Percentiles rank a stretch among this genome's conserved stretches.
Conservation (phyloP, 92 coral and sea anemone species). For the Siderastrea radians region DNA sequence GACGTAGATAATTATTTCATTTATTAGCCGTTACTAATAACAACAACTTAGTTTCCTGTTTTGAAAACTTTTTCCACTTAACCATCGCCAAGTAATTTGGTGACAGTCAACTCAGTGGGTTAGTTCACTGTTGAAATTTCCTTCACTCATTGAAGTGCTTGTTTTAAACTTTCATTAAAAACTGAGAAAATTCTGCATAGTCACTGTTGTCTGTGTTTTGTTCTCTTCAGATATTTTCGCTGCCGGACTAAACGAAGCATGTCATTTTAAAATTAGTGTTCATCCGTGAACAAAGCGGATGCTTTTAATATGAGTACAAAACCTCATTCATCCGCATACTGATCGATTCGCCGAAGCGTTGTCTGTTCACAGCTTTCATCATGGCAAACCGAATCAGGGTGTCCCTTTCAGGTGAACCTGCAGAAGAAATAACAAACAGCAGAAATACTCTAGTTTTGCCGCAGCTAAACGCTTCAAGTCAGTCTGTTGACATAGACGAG, state of each 20-base stretch:
- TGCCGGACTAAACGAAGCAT: background rate
- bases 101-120: no score
- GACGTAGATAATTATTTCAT: no score
- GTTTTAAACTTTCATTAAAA: no score
- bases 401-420: background rate
- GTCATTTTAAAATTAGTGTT: background rate
- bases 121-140: no score
- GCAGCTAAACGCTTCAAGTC: background rate
- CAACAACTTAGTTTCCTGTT: no score
- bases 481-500: conserved; percentile 8
- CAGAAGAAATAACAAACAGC: background rate
- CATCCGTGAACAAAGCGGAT: background rate
- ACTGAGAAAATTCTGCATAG: background rate
- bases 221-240: background rate
- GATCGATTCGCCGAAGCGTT: no score
- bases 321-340: background rate
- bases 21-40: no score
- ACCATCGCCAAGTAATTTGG: no score
- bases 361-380: no score
- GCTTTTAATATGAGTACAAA: background rate
- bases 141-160: no score
- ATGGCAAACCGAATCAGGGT: background rate
- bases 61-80: no score
- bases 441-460: background rate
- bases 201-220: background rate